Evolutionary conservation across 2,113 vertebrate species (phyloP), one percentile per base, ranked within the genome.

Genomic region (Eretmochelys imbricata): DNA sequence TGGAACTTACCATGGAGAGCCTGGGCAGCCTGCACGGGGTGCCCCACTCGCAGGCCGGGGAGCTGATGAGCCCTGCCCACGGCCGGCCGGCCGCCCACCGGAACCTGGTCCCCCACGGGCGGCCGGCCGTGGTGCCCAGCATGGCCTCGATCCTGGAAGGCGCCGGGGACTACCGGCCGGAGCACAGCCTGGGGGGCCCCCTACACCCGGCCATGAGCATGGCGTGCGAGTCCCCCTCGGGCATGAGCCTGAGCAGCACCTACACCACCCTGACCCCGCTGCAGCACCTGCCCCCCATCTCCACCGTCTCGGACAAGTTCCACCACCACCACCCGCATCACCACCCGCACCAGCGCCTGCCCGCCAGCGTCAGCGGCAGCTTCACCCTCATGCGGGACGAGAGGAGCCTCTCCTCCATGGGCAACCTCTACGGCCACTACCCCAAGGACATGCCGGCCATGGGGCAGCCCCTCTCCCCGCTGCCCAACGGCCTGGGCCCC

Each of bases 1-100:
- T 99, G 99, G 99, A 99, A 99, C 99, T 99, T 98, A 99, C 99
- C 98, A 99, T 99, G 99, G 99, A 99, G 97, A 99, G 99, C 98
- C 98, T 99, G 98, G 99, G 99, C 97, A 99, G 98, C 97, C 98
- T 99, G 90, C 99, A 99, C 98, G 98, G 99, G 82, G 98, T 99
- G 93, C 98, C 99, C 96, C 99, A 99, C 98, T 98, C 99, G 88
- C 99, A 99, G 95, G 96, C 98, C 48, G 98, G 98, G 65, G 99
- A 99, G 98, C 98, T 99, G 97, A 99, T 99, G 99, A 99, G 99
- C 98, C 94, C 97, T 85, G 98, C 98, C 1, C 99, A 99, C 98
- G 98, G 98, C 88, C 98, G 99, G 86, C 99, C 99, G 96, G 97
- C 99, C 76, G 95, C 98, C 59, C 99, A 99, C 98, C 98, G 99